Evolutionary conservation across 2,797 vertebrate species (phyloP).

Genomic region (Neopelma chrysocephalum): DNA sequence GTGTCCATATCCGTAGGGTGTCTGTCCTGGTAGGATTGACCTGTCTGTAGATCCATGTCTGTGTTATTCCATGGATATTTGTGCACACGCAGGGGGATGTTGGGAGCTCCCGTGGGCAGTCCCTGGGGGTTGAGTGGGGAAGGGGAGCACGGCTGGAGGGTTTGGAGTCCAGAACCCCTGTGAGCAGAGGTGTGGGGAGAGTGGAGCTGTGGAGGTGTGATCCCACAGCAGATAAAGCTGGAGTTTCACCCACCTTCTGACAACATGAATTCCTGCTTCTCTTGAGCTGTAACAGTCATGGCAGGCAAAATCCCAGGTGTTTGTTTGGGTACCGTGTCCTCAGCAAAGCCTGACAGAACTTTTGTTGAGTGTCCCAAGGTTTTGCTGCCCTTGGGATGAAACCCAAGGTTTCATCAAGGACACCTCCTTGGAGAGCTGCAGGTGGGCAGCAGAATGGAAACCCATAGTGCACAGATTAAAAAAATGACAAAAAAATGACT

Average conservation of each 20-base stretch:
- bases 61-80: accelerated
- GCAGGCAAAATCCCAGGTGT: accelerated
- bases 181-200: accelerated
- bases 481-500: accelerated
- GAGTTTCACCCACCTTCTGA: background rate
- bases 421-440: background rate
- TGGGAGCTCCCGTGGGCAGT: background rate
- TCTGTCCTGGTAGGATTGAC: background rate
- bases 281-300: accelerated
- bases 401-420: background rate
- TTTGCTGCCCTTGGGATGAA: background rate
- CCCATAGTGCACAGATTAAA: too few relatives aligned
- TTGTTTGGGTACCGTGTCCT: background rate
- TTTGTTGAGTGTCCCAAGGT: accelerated
- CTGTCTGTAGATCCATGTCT: background rate
- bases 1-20: accelerated
- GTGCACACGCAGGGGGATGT: accelerated
- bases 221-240: accelerated
- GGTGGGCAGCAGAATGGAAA: background rate
- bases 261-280: background rate
- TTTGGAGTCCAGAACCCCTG: accelerated
- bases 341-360: background rate
- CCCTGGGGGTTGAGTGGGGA: background rate
- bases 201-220: background rate
- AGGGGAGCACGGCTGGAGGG: background rate